Conservation (phyloP, 2,888 invertebrate species). For the Erebia epiphron region DNA sequence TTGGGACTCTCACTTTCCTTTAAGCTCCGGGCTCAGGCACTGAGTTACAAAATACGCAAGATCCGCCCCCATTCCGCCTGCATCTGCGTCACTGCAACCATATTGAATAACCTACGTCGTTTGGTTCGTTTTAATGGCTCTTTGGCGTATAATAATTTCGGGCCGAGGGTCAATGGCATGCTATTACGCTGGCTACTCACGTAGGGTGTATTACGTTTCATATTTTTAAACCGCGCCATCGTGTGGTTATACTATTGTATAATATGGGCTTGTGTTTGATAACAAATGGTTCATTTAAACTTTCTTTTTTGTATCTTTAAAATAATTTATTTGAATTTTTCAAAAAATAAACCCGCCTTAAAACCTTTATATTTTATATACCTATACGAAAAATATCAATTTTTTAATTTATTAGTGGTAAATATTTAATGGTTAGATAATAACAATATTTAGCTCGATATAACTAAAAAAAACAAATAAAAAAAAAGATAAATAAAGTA, state of each 20-base stretch:
- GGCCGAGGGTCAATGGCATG: slow-evolving; percentile 35
- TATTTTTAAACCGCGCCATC: background rate
- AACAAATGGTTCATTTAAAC: too few species aligned
- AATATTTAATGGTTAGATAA: too few species aligned
- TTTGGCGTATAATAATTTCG: slow-evolving; percentile 30
- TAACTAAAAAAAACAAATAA: too few species aligned
- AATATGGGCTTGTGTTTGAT: too few species aligned
- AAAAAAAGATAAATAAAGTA: too few species aligned
- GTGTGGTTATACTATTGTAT: background rate
- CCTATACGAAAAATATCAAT: too few species aligned
- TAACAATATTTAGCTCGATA: too few species aligned
- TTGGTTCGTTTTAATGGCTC: slow-evolving; percentile 56
- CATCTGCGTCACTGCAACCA: slow-evolving; percentile 29
- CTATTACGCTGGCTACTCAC: slow-evolving; percentile 29
- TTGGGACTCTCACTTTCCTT: slow-evolving; percentile 58
- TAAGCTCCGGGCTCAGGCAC: slow-evolving; percentile 41
- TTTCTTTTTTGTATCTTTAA: too few species aligned
- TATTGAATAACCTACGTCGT: slow-evolving; percentile 55
- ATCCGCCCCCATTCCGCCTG: slow-evolving; percentile 60
- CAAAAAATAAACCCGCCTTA: too few species aligned
- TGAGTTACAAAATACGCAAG: slow-evolving; percentile 64
- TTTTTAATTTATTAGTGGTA: too few species aligned
- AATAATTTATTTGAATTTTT: too few species aligned
- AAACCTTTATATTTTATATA: too few species aligned
- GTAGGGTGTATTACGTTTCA: slow-evolving; percentile 14